A percentile compares a stretch with the other conserved stretches of the same genome.
These are phyloP conservation scores for Cyclargus thomasi DNA, from an alignment of 1,140 invertebrate genomes.

Conservation along the genomic window DNA sequence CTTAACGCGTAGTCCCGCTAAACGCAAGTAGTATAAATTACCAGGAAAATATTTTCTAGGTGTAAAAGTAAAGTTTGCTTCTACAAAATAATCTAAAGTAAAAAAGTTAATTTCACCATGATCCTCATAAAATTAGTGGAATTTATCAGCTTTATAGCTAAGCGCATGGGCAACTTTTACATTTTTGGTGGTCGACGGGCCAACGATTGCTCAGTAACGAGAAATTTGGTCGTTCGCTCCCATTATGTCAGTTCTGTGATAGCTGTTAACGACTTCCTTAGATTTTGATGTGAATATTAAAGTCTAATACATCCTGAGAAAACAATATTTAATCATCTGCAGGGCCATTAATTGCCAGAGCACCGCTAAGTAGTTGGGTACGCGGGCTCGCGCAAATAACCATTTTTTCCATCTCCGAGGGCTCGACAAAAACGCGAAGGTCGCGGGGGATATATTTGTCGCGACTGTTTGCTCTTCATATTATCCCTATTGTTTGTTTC, in stretches of 20 bases:
- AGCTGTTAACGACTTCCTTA: not conserved
- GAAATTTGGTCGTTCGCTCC: not conserved
- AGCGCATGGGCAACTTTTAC: no score
- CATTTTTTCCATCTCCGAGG: slow-evolving; percentile 11
- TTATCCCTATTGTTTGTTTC: slow-evolving; percentile 6
- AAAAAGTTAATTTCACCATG: no score
- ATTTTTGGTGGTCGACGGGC: no score
- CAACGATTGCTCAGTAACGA: no score
- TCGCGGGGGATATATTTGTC: slow-evolving; percentile 15
- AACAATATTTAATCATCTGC: not conserved
- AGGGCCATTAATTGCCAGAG: slow-evolving; percentile 1
- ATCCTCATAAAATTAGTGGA: no score
- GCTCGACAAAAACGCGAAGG: slow-evolving; percentile 16
- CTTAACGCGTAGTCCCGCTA: not conserved
- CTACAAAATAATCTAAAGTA: no score
- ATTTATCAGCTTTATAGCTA: no score
- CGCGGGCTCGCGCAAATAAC: slow-evolving; percentile 43
- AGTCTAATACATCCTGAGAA: not conserved
- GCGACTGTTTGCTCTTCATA: slow-evolving; percentile 13
- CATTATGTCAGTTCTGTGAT: not conserved
- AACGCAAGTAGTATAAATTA: not conserved
- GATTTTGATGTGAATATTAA: not conserved
- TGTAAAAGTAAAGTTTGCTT: no score
- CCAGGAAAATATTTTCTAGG: no score
- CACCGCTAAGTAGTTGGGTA: slow-evolving; percentile 35